Evolutionary conservation across 2,797 vertebrate species (phyloP), one percentile per base, ranked within the genome.

Genomic region (Sebastes hubbsi): DNA sequence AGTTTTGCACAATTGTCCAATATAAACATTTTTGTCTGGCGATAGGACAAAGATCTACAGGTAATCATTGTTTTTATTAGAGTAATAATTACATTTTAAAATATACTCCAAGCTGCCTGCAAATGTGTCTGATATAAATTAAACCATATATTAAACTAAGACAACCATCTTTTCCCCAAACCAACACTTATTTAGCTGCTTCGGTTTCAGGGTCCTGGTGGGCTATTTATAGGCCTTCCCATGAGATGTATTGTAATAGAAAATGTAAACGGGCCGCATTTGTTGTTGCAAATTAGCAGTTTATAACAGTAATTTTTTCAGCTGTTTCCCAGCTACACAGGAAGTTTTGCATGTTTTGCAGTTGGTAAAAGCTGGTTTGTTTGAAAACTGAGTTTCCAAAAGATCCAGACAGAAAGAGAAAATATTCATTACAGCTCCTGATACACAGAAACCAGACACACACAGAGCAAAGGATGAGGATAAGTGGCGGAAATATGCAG

Each of bases 341-440:
- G 59, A 70, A 13, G 20, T 58, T 49, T 14, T 36, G 34, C 29
- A 5, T 49, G 36, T 60, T 59, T n/a, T 16, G 32, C 61, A 66
- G n/a, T 49, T 75, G 56, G 49, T 61, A n/a, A 25, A 46, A 30
- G 46, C 13, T 36, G 27, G 52, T 59, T 62, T 73, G 27, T 72
- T 46, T 42, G 2, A 58, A 20, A 38, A 46, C 59, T 20, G 3
- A 38, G 63, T 36, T 59, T 72, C 34, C 34, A 63, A 58, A 30
- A 62, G 38, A 34, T 32, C 30, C 30, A 20, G 54, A 68, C 24
- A 20, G 38, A 69, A 55, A 65, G 18, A 7, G 54, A 56, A 74
- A 74, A 80, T 76, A 76, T 63, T 52, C 22, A 72, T 72, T 65
- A 60, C 9, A 55, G 29, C 56, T 64, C 20, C 30, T 22, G 25